These are phyloP conservation scores for Epizoanthus stellaris DNA, from an alignment of 92 coral and sea anemone genomes.

Conservation along the genomic window DNA sequence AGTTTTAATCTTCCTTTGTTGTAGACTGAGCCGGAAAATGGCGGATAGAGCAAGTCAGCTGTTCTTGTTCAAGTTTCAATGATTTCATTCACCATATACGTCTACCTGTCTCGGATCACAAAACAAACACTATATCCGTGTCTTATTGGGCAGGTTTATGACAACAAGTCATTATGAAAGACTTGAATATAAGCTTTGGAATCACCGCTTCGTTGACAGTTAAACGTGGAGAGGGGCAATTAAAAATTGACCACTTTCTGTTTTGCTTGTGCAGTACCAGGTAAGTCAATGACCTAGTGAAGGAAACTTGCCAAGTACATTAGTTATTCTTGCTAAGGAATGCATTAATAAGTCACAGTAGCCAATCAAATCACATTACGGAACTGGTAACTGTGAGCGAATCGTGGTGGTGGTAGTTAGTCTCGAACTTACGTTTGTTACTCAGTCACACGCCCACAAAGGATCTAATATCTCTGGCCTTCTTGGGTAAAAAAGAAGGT, in stretches of 20 bases:
- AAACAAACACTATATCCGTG: conserved; percentile 15
- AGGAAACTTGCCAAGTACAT: conserved; percentile 26
- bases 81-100: conserved; percentile 33
- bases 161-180: conserved; percentile 76
- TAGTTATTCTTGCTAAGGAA: conserved; percentile 43
- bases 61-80: conserved; percentile 12
- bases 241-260: conserved; percentile 28
- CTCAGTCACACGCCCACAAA: conserved; percentile 18
- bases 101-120: conserved; percentile 23
- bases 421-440: conserved; percentile 15
- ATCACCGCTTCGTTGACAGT: conserved; percentile 38
- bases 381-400: conserved; percentile 16
- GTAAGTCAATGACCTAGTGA: conserved; percentile 42
- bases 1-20: not conserved
- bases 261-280: conserved; percentile 21
- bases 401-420: conserved; percentile 26
- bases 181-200: conserved; percentile 64
- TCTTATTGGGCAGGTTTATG: conserved; percentile 39
- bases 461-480: conserved; percentile 43
- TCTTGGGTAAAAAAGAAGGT: conserved; percentile 43
- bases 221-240: conserved; percentile 23
- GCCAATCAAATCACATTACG: conserved; percentile 39
- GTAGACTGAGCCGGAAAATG: not conserved
- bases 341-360: conserved; percentile 25
- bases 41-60: not conserved